A percentile compares a stretch with the other conserved stretches of the same genome.
These are phyloP conservation scores for Ornithoptera alexandrae DNA, from an alignment of 2,888 invertebrate species.

Conservation along the genomic window DNA sequence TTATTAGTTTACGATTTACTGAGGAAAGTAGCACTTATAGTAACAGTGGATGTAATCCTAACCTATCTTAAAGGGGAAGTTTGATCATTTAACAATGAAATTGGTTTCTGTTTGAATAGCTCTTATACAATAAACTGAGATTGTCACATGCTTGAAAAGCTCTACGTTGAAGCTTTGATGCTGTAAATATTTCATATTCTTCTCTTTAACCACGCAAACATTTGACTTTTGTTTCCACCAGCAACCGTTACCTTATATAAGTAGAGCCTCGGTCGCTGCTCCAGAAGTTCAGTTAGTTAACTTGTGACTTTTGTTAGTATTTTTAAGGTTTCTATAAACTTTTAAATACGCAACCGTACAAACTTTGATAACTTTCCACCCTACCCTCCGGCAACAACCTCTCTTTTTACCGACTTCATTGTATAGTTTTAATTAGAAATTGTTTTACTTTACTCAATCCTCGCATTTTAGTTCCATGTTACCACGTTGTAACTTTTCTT, in stretches of 20 bases:
- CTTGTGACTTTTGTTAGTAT: constrained; percentile 40
- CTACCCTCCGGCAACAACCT: too few relatives aligned
- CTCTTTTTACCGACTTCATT: neutral
- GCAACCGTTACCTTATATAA: neutral
- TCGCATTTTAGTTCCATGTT: neutral
- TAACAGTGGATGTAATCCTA: too few relatives aligned
- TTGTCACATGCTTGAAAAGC: too few relatives aligned
- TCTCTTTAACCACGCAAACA: neutral
- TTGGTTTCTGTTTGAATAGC: too few relatives aligned
- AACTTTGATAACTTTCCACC: constrained; percentile 8
- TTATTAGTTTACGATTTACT: too few relatives aligned
- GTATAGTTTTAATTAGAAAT: neutral
- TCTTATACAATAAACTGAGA: too few relatives aligned
- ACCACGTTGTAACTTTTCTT: too few relatives aligned
- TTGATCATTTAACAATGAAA: too few relatives aligned
- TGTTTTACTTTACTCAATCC: too few relatives aligned
- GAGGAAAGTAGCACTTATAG: too few relatives aligned
- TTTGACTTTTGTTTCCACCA: neutral
- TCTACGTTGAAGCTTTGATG: too few relatives aligned
- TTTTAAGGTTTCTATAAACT: constrained; percentile 36
- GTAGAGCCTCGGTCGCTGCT: constrained; percentile 11
- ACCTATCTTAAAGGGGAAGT: too few relatives aligned
- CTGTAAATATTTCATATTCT: neutral
- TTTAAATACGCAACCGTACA: constrained; percentile 30
- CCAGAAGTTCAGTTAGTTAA: constrained; percentile 41